Evolutionary conservation across 2,888 invertebrate genomes (phyloP).

Genomic region (Ferrisia virgata): DNA sequence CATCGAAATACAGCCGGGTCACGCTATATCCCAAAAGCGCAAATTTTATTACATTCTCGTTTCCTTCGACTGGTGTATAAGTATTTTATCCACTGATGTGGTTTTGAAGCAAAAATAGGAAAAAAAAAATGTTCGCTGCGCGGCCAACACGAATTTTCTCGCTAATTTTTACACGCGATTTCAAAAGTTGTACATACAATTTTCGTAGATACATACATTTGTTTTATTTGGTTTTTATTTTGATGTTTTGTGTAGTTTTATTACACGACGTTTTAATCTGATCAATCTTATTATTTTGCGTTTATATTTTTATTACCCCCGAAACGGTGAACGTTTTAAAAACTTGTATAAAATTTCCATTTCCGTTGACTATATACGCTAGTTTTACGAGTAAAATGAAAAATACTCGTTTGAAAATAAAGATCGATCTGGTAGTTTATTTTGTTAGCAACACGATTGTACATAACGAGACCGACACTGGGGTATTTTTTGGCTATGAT

Average conservation of each 20-base stretch:
- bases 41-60: not conserved
- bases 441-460: not conserved
- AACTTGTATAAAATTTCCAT: not conserved
- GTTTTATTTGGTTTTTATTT: constrained; percentile 5
- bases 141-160: not conserved
- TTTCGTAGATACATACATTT: constrained; percentile 6
- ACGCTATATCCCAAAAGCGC: not conserved
- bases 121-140: not conserved
- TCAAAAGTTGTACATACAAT: constrained; percentile 1
- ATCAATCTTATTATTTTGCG: constrained; percentile 14
- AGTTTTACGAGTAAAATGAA: not conserved
- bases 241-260: constrained; percentile 5
- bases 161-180: constrained; percentile 7
- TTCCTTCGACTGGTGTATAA: not conserved
- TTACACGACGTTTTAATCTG: constrained; percentile 9
- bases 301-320: constrained; percentile 3
- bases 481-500: too few species aligned
- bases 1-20: not conserved
- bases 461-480: too few species aligned
- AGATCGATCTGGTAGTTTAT: not conserved
- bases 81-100: too few species aligned
- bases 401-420: not conserved
- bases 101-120: not conserved
- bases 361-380: not conserved
- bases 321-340: constrained; percentile 10